phyloP scores from a whole-genome alignment of 2,113 vertebrate species.

The Scatophagus argus region DNA sequence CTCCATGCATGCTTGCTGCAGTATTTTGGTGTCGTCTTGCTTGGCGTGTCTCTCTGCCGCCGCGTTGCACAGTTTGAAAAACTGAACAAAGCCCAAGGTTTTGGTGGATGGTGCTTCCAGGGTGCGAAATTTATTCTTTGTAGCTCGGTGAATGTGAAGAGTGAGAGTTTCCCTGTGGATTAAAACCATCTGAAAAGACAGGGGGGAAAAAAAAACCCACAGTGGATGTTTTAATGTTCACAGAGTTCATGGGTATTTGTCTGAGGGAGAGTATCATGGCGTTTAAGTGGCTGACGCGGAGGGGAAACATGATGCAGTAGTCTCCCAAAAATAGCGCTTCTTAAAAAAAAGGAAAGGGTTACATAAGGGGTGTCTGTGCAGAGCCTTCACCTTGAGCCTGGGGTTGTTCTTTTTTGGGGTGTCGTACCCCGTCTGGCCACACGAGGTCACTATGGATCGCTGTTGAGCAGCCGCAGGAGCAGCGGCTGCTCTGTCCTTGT shows the following conservation, averaged over 20 bases:
- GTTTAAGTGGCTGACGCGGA: constrained; percentile 56
- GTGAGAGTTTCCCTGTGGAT: constrained; percentile 25
- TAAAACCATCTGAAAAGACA: constrained; percentile 32
- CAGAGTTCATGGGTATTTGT: constrained; percentile 48
- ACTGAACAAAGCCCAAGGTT: constrained; percentile 22
- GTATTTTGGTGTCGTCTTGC: constrained; percentile 30
- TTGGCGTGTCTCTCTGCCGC: constrained; percentile 27
- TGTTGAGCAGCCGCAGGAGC: constrained; percentile 13
- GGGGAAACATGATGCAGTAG: constrained; percentile 73
- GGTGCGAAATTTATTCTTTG: constrained; percentile 5
- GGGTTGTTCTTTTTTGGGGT: constrained; percentile 48
- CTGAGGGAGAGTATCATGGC: constrained; percentile 41
- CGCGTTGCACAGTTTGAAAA: constrained; percentile 28
- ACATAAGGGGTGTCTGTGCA: constrained; percentile 80
- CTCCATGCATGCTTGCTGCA: constrained; percentile 35
- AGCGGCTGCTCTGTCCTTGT: constrained; percentile 55
- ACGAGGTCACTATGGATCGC: constrained; percentile 66
- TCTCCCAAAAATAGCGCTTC: constrained; percentile 74
- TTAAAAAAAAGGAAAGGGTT: constrained; percentile 62
- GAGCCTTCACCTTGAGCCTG: constrained; percentile 81
- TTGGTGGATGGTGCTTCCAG: constrained; percentile 12
- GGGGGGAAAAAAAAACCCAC: constrained; percentile 1
- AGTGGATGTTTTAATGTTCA: constrained; percentile 14
- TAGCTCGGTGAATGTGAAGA: not conserved
- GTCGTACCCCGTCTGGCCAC: constrained; percentile 68